A percentile compares a stretch with the other conserved stretches of the same genome.
Evolutionary conservation across 2,888 invertebrate genomes (phyloP).

Genomic region (Sarcophaga caerulescens): DNA sequence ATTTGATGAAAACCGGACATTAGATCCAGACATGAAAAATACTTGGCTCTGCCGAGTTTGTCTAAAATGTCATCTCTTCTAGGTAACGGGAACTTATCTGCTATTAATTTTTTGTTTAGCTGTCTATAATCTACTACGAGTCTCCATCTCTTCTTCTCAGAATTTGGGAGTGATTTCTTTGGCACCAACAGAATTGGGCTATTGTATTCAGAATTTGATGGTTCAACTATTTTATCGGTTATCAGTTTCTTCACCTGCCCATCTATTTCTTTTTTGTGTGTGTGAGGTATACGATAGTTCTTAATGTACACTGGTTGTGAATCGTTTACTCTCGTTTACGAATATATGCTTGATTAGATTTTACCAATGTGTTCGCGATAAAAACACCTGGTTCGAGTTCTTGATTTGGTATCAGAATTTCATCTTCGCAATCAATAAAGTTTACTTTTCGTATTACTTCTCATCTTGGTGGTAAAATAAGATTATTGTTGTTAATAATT

Average conservation of each 20-base stretch:
- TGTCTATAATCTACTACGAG: not conserved
- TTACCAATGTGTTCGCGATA: conserved; percentile 9
- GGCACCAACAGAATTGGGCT: no score
- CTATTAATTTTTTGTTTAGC: no score
- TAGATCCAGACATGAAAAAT: no score
- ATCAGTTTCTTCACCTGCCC: not conserved
- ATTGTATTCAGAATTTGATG: no score
- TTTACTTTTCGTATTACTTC: not conserved
- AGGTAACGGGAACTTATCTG: no score
- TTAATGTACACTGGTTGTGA: no score
- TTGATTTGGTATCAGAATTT: conserved; percentile 1
- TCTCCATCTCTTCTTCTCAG: not conserved
- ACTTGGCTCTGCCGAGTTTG: no score
- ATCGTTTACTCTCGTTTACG: not conserved
- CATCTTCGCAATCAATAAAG: not conserved
- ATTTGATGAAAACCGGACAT: not conserved
- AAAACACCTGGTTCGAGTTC: not conserved
- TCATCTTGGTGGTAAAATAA: no score
- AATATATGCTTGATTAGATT: conserved; percentile 4
- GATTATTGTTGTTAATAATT: no score
- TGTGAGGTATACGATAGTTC: no score
- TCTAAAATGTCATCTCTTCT: no score
- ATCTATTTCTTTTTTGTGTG: not conserved
- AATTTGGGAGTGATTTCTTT: not conserved
- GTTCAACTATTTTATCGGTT: no score